Percentiles rank a stretch among this genome's conserved stretches.
phyloP scores from a whole-genome alignment of 2,888 invertebrate genomes.

The Cosmorhoe ocellata region DNA sequence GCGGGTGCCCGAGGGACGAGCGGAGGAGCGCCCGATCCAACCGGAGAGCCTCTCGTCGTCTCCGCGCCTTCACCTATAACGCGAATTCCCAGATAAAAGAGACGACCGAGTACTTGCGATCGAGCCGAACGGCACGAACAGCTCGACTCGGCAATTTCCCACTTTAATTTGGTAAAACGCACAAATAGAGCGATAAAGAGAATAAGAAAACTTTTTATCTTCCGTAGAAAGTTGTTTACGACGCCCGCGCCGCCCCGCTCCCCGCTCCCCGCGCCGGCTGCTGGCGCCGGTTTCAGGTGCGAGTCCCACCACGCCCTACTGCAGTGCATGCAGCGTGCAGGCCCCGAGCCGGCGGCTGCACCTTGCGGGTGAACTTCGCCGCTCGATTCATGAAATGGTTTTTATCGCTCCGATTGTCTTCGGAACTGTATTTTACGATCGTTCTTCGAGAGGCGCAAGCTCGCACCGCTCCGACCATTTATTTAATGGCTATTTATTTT shows the following conservation, averaged over 20 bases:
- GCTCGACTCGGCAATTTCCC: conserved; percentile 26
- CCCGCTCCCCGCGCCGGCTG: background rate
- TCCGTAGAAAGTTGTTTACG: conserved; percentile 22
- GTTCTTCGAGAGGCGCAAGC: conserved; percentile 8
- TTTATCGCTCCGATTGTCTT: conserved; percentile 25
- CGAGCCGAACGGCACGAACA: conserved; percentile 13
- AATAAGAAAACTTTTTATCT: conserved; percentile 29
- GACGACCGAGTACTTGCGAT: background rate
- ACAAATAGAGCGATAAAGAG: conserved; percentile 28
- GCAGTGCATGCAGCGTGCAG: background rate
- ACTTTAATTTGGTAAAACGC: conserved; percentile 31
- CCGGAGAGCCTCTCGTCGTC: too few relatives aligned
- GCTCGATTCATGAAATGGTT: conserved; percentile 27
- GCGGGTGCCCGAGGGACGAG: too few relatives aligned
- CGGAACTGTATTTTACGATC: conserved; percentile 10
- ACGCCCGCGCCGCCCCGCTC: background rate
- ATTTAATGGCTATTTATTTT: conserved; percentile 13
- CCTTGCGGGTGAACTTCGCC: conserved; percentile 12
- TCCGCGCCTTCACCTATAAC: background rate
- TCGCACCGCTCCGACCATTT: conserved; percentile 4
- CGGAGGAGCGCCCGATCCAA: too few relatives aligned
- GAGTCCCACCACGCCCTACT: too few relatives aligned
- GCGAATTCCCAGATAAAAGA: conserved; percentile 5
- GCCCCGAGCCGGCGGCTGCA: conserved; percentile 1
- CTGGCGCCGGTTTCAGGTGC: too few relatives aligned